A percentile compares a stretch with the other conserved stretches of the same genome.
Evolutionary conservation across 2,888 invertebrate species (phyloP).

Genomic region (Cheilosia urbana): DNA sequence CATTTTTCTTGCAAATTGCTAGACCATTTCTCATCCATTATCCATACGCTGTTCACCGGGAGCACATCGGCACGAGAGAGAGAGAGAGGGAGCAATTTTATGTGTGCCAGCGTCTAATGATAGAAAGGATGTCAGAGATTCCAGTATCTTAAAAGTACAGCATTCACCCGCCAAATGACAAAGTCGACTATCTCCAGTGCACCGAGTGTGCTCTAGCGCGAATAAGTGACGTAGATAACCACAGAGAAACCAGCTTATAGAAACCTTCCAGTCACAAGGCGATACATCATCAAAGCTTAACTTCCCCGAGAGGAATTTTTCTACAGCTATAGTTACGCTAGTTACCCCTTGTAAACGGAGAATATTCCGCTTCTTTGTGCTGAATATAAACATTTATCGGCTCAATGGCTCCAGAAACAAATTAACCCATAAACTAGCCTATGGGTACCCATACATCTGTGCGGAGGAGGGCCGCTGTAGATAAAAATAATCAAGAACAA

Average conservation of each 20-base stretch:
- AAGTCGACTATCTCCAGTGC: constrained; percentile 21
- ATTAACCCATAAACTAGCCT: not conserved
- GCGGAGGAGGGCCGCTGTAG: too few species aligned
- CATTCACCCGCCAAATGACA: constrained; percentile 5
- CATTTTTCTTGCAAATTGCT: constrained; percentile 48
- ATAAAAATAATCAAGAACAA: too few species aligned
- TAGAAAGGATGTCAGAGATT: constrained; percentile 60
- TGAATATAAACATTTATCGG: too few species aligned
- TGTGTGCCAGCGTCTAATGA: constrained; percentile 44
- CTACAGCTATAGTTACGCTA: not conserved
- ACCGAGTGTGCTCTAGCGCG: constrained; percentile 9
- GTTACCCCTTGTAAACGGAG: too few species aligned
- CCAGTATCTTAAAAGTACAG: constrained; percentile 46
- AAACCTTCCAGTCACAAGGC: constrained; percentile 29
- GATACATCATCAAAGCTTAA: constrained; percentile 61
- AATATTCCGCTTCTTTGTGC: too few species aligned
- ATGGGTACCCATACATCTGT: not conserved
- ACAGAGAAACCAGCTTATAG: constrained; percentile 22
- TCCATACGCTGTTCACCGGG: not conserved
- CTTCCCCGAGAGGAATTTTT: constrained; percentile 15
- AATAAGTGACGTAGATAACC: constrained; percentile 11
- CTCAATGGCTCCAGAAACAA: not conserved
- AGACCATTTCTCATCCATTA: constrained; percentile 51
- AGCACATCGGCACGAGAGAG: not conserved
- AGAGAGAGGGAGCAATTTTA: not conserved